Base-by-base conservation (phyloP, 2,888 invertebrate species). In the Drosophila picticornis region DNA sequence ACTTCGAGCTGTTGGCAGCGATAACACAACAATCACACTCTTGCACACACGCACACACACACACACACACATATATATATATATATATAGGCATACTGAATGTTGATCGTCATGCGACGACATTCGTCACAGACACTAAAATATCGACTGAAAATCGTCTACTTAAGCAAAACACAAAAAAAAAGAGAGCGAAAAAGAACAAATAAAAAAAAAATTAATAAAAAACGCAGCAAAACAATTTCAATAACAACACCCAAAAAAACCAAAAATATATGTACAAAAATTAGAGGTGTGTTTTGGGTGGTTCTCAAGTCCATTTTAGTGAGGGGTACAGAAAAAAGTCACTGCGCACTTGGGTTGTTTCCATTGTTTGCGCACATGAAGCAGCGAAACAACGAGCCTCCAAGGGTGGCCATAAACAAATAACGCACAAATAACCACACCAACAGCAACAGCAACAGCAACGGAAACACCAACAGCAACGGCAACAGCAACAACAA, bases 121-220 rank as follows among this genome's bases (percentile, higher is more conserved):
- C 31, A 77, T 73, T 77, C 77, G 65, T 70, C 74, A 74, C 74
- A 77, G 66, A 55, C 66, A 40, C 38, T 60, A 7, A 60, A 71
- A 75, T 67, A 67, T 64, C 72, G 65, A 83, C 70, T 69, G 61
- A 74, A 75, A 81, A 68, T 70, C 71, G 61, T 66, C 68, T 80
- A 84, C 80, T 79, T 82, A 58, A 53, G 40, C 63, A 63, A 69
- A 73, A 40, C 46, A 25, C 46, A 25, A 29, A n/a, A 9, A 56
- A 11, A 25, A 2, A n/a, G 0, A n/a, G 0, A 29, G 11, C 1
- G 4, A 27, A 10, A 7, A 29, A 11, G 16, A 40, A 5, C 4
- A 32, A 5, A 5, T n/a, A 10, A 32, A 32, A 36, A 36, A 10
- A 29, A n/a, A n/a, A n/a, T n/a, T n/a, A n/a, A 34, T 3, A 19